A percentile compares a stretch with the other conserved stretches of the same genome.
These are phyloP conservation scores for Merodon equestris DNA, from an alignment of 2,888 invertebrate genomes.

Conservation along the genomic window DNA sequence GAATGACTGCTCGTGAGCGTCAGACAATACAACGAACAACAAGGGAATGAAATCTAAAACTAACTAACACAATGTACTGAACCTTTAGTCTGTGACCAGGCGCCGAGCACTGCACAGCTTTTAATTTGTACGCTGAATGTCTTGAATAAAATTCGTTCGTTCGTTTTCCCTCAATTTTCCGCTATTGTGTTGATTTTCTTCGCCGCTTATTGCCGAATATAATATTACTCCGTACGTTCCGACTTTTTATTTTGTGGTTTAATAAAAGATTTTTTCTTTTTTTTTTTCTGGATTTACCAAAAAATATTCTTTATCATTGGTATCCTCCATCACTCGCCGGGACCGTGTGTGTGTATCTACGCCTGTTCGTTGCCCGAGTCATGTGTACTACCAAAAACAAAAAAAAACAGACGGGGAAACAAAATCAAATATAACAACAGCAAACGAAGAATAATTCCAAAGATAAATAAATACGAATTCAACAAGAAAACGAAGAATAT, in stretches of 20 bases:
- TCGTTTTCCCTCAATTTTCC: conserved; percentile 68
- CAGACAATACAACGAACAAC: no score
- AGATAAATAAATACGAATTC: conserved; percentile 52
- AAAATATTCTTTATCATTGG: conserved; percentile 1
- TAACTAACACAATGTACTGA: conserved; percentile 50
- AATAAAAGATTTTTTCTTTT: conserved; percentile 24
- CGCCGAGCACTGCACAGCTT: conserved; percentile 73
- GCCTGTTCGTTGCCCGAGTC: conserved; percentile 26
- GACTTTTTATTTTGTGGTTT: background rate
- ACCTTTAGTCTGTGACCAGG: conserved; percentile 73
- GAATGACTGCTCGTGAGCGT: background rate
- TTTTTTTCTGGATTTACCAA: conserved; percentile 30
- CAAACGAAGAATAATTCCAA: conserved; percentile 28
- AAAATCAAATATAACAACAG: background rate
- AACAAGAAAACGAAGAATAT: conserved; percentile 8
- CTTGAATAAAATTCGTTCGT: conserved; percentile 67
- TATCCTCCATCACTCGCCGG: conserved; percentile 20
- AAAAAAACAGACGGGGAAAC: conserved; percentile 33
- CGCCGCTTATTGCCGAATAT: conserved; percentile 64
- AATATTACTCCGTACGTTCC: conserved; percentile 35
- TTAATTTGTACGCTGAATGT: conserved; percentile 64
- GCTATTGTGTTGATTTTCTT: conserved; percentile 64
- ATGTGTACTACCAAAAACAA: conserved; percentile 19
- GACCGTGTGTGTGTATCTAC: conserved; percentile 44
- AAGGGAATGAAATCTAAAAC: conserved; percentile 26